Conservation (phyloP, 2,888 invertebrate species). For the Hirudinaria manillensis region DNA sequence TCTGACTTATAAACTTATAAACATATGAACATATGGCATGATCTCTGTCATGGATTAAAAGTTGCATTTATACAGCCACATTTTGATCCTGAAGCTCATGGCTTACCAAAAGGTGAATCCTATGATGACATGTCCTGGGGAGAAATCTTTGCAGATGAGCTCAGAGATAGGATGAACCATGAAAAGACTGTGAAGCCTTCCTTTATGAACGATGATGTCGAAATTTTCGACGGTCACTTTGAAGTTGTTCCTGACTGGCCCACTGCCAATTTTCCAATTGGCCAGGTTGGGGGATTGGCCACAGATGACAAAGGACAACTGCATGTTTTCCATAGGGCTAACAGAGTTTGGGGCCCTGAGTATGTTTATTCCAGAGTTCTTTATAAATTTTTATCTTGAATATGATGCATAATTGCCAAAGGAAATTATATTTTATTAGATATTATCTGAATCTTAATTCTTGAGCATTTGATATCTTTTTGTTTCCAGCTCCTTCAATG, state of each 20-base stretch:
- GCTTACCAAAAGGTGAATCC: not conserved
- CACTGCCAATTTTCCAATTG: conserved; percentile 49
- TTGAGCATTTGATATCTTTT: not conserved
- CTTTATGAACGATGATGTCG: not conserved
- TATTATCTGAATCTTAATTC: not conserved
- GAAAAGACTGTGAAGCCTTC: not conserved
- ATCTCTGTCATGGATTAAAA: no score
- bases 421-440: not conserved
- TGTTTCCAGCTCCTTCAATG: conserved; percentile 15
- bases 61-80: not conserved
- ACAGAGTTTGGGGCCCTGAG: conserved; percentile 71
- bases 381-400: not conserved
- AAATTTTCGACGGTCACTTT: conserved; percentile 27
- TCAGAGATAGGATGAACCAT: conserved; percentile 13
- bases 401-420: not conserved
- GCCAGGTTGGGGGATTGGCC: conserved; percentile 79
- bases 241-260: conserved; percentile 35
- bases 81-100: conserved; percentile 8
- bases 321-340: conserved; percentile 77
- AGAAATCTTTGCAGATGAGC: conserved; percentile 31
- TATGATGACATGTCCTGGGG: conserved; percentile 5
- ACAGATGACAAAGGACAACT: conserved; percentile 73
- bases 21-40: no score
- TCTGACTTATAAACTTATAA: no score
- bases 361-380: conserved; percentile 46